Evolutionary conservation across 2,888 invertebrate genomes (phyloP).

Genomic region (Dryococelus australis): DNA sequence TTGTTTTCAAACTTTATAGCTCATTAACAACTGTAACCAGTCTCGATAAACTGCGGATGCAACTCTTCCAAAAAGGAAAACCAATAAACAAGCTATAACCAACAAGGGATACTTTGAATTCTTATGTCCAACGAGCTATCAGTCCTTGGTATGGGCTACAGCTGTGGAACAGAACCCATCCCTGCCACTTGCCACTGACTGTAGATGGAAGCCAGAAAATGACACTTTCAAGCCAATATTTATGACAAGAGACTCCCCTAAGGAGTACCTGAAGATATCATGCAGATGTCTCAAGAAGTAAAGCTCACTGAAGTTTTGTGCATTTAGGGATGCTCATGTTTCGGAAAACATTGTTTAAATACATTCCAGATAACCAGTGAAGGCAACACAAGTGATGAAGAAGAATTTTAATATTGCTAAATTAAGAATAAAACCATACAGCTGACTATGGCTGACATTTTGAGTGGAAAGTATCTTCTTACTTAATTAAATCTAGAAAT

Average conservation of each 20-base stretch:
- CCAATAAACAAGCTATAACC: not conserved
- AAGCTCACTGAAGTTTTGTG: not conserved
- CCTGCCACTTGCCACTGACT: not conserved
- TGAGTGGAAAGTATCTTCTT: not conserved
- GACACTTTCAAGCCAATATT: not conserved
- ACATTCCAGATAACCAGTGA: not conserved
- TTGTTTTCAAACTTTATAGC: not conserved
- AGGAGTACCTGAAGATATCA: not conserved
- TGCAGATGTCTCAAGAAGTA: constrained; percentile 27
- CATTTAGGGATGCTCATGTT: not conserved
- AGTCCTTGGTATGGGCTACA: not conserved
- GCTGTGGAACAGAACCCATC: constrained; percentile 4
- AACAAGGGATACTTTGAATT: constrained; percentile 12
- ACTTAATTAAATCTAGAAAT: no score
- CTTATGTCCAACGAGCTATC: constrained; percentile 5
- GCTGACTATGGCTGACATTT: not conserved
- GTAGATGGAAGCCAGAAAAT: constrained; percentile 7
- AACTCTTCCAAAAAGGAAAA: constrained; percentile 19
- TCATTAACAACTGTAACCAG: not conserved
- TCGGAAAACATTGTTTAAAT: not conserved
- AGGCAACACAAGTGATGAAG: not conserved
- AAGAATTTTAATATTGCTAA: not conserved
- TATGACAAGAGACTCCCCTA: not conserved
- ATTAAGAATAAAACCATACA: not conserved
- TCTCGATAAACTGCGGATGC: not conserved